phyloP scores from a whole-genome alignment of 2,113 vertebrate species.

The Salvelinus namaycush region DNA sequence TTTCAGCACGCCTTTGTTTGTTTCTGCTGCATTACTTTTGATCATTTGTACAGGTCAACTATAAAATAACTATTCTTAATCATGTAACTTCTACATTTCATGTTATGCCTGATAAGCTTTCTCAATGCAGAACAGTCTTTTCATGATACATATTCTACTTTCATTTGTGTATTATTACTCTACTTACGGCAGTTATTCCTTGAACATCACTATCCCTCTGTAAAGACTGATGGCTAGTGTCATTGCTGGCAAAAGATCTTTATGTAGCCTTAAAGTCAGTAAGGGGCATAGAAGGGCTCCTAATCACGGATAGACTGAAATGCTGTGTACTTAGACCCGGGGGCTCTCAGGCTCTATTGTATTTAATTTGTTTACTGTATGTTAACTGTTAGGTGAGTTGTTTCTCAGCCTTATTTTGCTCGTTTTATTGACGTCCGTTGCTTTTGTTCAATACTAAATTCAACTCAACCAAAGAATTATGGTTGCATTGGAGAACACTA shows the following conservation, averaged over 20 bases:
- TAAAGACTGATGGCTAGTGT: not conserved
- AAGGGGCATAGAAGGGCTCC: not conserved
- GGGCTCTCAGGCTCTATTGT: not conserved
- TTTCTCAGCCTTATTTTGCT: conserved; percentile 5
- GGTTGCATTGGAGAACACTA: not conserved
- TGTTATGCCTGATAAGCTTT: not conserved
- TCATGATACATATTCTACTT: not conserved
- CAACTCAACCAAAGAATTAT: not conserved
- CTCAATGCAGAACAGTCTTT: not conserved
- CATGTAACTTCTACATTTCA: conserved; percentile 1
- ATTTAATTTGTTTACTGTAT: not conserved
- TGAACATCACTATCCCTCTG: not conserved
- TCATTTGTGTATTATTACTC: not conserved
- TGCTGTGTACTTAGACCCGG: not conserved
- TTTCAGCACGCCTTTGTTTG: not conserved
- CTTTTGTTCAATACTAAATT: not conserved
- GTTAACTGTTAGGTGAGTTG: not conserved
- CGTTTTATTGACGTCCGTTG: not conserved
- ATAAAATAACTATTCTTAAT: not conserved
- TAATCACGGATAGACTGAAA: not conserved
- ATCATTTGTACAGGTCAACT: not conserved
- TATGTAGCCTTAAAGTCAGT: not conserved
- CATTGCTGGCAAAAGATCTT: not conserved
- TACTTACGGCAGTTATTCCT: not conserved
- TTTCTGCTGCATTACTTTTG: not conserved